phyloP scores from a whole-genome alignment of 2,888 invertebrate species.

The Thyatira batis region DNA sequence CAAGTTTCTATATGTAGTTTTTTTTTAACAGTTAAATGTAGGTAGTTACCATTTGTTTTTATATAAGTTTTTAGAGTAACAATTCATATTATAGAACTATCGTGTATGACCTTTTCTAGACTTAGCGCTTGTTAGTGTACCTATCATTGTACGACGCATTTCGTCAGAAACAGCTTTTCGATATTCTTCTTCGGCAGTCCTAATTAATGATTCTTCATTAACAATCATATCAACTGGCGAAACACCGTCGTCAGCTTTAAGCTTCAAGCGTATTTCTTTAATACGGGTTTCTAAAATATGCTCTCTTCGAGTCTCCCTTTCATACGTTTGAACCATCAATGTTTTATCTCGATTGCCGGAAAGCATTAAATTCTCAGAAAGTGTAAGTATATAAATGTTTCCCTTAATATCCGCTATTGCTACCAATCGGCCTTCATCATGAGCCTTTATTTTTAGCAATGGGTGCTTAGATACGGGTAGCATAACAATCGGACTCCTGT shows the following conservation, averaged over 20 bases:
- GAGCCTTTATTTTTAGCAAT: conserved; percentile 84
- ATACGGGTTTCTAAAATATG: conserved; percentile 93
- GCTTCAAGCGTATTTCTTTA: conserved; percentile 87
- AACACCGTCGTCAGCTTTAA: conserved; percentile 61
- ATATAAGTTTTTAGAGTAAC: not conserved
- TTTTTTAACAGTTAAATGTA: too few species aligned
- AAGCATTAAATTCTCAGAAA: conserved; percentile 84
- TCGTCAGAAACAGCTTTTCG: conserved; percentile 58
- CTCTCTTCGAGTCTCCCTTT: conserved; percentile 91
- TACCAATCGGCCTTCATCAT: conserved; percentile 82
- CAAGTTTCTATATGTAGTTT: too few species aligned
- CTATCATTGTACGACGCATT: conserved; percentile 25
- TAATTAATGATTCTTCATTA: conserved; percentile 36
- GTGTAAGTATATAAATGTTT: conserved; percentile 83
- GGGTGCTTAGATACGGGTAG: conserved; percentile 80
- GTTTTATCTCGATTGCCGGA: conserved; percentile 87
- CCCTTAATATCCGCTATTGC: conserved; percentile 86
- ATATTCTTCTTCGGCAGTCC: conserved; percentile 66
- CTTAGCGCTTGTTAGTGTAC: conserved; percentile 7
- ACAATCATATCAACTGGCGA: conserved; percentile 15
- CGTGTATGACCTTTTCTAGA: conserved; percentile 17
- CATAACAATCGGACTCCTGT: conserved; percentile 84
- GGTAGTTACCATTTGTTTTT: not conserved
- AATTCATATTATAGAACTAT: conserved; percentile 5
- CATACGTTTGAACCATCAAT: conserved; percentile 87